Conservation (phyloP, 1,140 invertebrate species). For the Ruditapes philippinarum region DNA sequence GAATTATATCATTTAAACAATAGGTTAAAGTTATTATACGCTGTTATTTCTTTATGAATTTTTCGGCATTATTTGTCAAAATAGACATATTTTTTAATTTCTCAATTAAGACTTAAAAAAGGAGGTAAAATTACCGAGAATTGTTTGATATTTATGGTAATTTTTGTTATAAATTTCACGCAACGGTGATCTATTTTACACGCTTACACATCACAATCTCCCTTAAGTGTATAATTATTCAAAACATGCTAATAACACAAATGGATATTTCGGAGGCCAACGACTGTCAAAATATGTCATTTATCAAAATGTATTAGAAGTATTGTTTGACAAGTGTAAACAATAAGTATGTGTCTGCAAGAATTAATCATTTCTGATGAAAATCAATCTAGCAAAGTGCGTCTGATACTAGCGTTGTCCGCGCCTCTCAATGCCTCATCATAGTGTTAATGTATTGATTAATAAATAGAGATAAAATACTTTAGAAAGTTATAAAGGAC, state of each 20-base stretch:
- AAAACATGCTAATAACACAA: constrained; percentile 58
- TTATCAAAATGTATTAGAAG: constrained; percentile 66
- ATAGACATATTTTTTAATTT: too few species aligned
- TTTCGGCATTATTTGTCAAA: too few species aligned
- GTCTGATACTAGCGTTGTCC: neutral
- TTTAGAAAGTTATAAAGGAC: neutral
- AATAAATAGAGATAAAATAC: constrained; percentile 32
- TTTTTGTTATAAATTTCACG: constrained; percentile 17
- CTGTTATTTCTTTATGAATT: too few species aligned
- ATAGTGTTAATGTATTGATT: constrained; percentile 52
- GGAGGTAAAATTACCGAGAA: neutral
- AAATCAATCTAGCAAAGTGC: constrained; percentile 62
- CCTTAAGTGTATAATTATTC: constrained; percentile 55
- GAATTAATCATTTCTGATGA: constrained; percentile 57
- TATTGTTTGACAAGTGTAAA: constrained; percentile 66
- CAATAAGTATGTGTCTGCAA: constrained; percentile 60
- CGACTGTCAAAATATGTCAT: constrained; percentile 54
- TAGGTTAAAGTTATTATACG: too few species aligned
- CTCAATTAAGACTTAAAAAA: too few species aligned
- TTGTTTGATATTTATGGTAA: neutral
- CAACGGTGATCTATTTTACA: neutral
- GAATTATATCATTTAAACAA: too few species aligned
- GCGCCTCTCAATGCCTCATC: neutral
- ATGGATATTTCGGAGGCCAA: constrained; percentile 65
- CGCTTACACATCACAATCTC: neutral